Evolutionary conservation across 2,113 vertebrate genomes (phyloP).

Genomic region (Clarias macrocephalus): DNA sequence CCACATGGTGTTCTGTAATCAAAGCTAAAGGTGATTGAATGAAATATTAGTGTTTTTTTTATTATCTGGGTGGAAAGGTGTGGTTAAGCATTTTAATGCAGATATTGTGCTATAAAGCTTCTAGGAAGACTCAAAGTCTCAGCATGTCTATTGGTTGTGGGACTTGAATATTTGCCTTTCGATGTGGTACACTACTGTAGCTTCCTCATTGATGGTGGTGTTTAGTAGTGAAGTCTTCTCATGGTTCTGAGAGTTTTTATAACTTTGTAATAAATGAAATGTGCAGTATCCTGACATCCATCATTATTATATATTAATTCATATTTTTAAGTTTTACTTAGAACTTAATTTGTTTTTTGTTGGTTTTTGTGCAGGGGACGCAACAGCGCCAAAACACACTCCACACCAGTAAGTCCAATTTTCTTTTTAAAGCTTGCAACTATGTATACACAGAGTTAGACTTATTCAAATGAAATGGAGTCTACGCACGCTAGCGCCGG

Average conservation of each 20-base stretch:
- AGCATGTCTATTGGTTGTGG: too few species aligned
- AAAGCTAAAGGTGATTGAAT: too few species aligned
- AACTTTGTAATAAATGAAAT: neutral
- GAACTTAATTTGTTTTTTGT: neutral
- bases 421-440: constrained; percentile 6
- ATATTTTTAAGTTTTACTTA: neutral
- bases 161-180: neutral
- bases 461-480: neutral
- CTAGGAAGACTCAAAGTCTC: too few species aligned
- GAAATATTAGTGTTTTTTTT: too few species aligned
- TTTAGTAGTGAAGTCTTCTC: neutral
- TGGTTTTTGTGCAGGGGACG: constrained; percentile 84
- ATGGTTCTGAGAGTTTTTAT: neutral
- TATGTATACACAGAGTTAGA: neutral
- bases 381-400: constrained; percentile 90
- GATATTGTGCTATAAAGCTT: too few species aligned
- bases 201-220: neutral
- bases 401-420: constrained; percentile 81
- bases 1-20: too few species aligned
- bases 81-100: too few species aligned
- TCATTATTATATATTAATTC: neutral
- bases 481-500: neutral
- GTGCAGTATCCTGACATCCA: neutral
- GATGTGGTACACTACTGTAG: neutral
- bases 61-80: too few species aligned